Evolutionary conservation across 1,140 invertebrate genomes (phyloP).

Genomic region (Leptonema lineaticorne): DNA sequence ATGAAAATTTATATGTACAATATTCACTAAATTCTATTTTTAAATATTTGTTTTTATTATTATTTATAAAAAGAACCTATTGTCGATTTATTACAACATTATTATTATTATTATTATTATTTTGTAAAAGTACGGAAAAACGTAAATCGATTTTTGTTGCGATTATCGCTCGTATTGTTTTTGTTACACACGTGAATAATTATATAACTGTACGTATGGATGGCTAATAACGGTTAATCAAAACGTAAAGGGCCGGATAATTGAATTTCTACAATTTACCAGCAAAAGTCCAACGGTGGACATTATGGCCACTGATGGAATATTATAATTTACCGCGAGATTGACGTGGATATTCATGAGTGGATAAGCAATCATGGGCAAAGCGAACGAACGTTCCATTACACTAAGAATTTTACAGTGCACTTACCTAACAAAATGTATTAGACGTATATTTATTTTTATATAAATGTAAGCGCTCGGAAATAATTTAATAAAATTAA

Average conservation of each 20-base stretch:
- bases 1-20: too few relatives aligned
- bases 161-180: too few relatives aligned
- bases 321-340: slow-evolving; percentile 7
- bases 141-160: too few relatives aligned
- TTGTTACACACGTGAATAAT: too few relatives aligned
- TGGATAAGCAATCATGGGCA: slow-evolving; percentile 20
- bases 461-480: slow-evolving; percentile 1
- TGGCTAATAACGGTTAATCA: neutral
- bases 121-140: too few relatives aligned
- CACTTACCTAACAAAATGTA: slow-evolving; percentile 27
- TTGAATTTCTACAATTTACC: slow-evolving; percentile 13
- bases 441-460: slow-evolving; percentile 25
- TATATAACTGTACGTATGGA: too few relatives aligned
- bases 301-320: slow-evolving; percentile 7
- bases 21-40: too few relatives aligned
- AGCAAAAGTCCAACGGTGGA: too few relatives aligned
- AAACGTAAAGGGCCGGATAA: neutral
- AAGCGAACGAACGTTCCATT: slow-evolving; percentile 19
- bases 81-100: too few relatives aligned
- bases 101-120: too few relatives aligned
- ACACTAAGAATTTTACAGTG: slow-evolving; percentile 20
- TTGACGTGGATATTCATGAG: slow-evolving; percentile 1
- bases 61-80: too few relatives aligned
- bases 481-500: neutral
- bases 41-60: too few relatives aligned